Conservation (phyloP, 2,888 invertebrate genomes). For the Heliconius hortense region DNA sequence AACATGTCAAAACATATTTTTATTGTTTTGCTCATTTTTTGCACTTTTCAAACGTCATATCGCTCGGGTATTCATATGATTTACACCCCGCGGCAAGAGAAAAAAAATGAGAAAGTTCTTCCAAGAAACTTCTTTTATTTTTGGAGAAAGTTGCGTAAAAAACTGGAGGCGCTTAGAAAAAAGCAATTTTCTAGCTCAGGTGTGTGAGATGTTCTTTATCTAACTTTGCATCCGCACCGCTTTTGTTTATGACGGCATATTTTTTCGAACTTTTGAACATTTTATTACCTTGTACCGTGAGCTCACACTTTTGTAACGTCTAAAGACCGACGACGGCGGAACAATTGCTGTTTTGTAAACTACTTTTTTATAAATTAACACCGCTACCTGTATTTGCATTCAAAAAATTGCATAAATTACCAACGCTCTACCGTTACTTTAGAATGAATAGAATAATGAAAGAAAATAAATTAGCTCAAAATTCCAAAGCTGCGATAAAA, state of each 20-base stretch:
- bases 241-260: constrained; percentile 79
- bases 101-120: constrained; percentile 72
- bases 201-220: constrained; percentile 83
- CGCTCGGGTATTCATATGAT: constrained; percentile 65
- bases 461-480: constrained; percentile 40
- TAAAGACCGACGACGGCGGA: constrained; percentile 59
- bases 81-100: constrained; percentile 59
- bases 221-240: constrained; percentile 81
- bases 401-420: constrained; percentile 47
- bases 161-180: constrained; percentile 80
- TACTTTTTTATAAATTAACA: constrained; percentile 55
- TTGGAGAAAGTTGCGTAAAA: constrained; percentile 79
- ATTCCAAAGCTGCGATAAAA: constrained; percentile 51
- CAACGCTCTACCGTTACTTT: constrained; percentile 47
- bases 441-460: constrained; percentile 41
- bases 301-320: constrained; percentile 60
- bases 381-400: constrained; percentile 65
- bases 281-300: constrained; percentile 76
- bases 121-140: constrained; percentile 79
- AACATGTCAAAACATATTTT: constrained; percentile 73
- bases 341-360: constrained; percentile 72
- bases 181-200: constrained; percentile 83
- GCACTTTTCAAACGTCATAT: constrained; percentile 66
- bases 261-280: constrained; percentile 79
- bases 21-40: constrained; percentile 46